Evolutionary conservation across 2,797 vertebrate species (phyloP), one percentile per base, ranked within the genome.

Genomic region (Cyclopterus lumpus): DNA sequence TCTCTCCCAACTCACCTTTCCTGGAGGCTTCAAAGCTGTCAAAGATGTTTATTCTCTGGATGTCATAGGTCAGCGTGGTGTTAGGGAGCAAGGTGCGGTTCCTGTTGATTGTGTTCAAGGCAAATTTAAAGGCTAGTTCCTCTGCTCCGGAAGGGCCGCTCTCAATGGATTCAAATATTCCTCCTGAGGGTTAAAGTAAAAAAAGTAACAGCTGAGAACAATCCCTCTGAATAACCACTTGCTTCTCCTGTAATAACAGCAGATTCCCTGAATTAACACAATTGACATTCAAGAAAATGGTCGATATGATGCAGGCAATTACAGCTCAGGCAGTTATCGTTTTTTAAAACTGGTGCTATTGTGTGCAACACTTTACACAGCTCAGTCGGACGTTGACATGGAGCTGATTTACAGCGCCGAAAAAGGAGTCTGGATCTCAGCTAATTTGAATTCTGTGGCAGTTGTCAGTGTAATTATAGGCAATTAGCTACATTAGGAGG

Each of bases 21-120:
- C 98, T 97, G 60, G 98, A 99, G 87, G 98, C 98, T 93, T 99
- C 98, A 76, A 99, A 99, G 93, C 98, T 99, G 94, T 99, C 98
- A 63, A 98, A 99, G 80, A 99, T 97, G 87, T 99, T 99, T 93
- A 99, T 99, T 95, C 98, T 99, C 95, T 99, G 98, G 82, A 98
- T 99, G 90, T 99, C 98, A 3, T 99, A 99, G 38, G 98, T 99
- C 81, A 99, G 93, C 0, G 98, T 99, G 67, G 98, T 99, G 92
- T 99, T 99, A 81, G 97, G 97, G 91, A 99, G 93, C 92, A 99
- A 96, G 28, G 98, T 99, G 91, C 98, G 97, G 91, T 99, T 99
- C 93, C 98, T 97, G 96, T 99, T 99, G 94, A 99, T 99, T 90
- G 98, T 99, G 90, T 99, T 99, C 94, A 99, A 96, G 89, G 98